Evolutionary conservation across 2,888 invertebrate genomes (phyloP).

Genomic region (Parthenolecanium corni): DNA sequence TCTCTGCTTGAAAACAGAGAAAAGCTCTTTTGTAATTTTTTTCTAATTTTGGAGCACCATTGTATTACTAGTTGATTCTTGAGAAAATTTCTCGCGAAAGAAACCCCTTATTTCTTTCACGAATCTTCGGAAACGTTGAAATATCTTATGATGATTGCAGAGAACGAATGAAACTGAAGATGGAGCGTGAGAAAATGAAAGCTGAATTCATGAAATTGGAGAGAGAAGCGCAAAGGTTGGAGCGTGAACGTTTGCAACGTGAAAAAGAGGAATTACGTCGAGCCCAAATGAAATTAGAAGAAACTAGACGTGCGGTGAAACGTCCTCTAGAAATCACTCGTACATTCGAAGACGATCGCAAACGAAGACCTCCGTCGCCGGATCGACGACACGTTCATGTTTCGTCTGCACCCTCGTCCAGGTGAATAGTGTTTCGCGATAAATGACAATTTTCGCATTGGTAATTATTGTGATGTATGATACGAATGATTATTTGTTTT

Average conservation of each 20-base stretch:
- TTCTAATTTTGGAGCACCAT: no score
- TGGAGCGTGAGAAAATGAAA: conserved; percentile 76
- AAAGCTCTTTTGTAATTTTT: not conserved
- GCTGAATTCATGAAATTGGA: conserved; percentile 71
- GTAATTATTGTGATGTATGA: no score
- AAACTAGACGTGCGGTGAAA: conserved; percentile 26
- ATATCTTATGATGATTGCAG: no score
- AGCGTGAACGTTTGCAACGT: conserved; percentile 48
- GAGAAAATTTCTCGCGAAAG: no score
- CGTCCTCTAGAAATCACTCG: conserved; percentile 18
- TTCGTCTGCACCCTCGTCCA: not conserved
- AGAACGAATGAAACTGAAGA: conserved; percentile 65
- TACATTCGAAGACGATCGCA: conserved; percentile 22
- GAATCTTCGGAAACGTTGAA: no score
- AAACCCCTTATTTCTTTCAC: no score
- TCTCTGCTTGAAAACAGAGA: not conserved
- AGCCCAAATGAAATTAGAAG: conserved; percentile 32
- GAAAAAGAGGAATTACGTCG: conserved; percentile 75
- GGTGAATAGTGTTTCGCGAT: not conserved
- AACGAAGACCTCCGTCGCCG: conserved; percentile 22
- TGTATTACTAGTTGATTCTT: no score
- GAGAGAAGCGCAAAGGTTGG: conserved; percentile 65
- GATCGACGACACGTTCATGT: conserved; percentile 21
- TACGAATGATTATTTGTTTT: no score
- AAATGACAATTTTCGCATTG: not conserved